Conservation (phyloP, 2,888 invertebrate species). For the Sceliomorpha sp. region DNA sequence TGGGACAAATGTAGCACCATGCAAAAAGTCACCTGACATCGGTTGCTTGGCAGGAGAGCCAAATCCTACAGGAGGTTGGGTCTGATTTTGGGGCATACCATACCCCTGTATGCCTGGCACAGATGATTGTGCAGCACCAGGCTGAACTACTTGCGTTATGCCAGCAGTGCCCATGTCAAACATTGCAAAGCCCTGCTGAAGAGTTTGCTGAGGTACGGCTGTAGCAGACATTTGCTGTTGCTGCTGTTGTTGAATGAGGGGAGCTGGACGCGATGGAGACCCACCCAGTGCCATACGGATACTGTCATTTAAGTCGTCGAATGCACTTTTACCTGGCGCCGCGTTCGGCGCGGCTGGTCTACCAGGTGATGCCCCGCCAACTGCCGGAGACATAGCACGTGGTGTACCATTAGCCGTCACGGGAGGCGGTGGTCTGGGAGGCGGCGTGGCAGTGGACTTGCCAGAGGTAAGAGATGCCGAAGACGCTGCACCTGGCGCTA, state of each 20-base stretch:
- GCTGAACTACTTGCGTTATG: constrained; percentile 46
- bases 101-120: constrained; percentile 64
- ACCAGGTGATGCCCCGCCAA: constrained; percentile 75
- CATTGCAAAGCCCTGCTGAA: constrained; percentile 68
- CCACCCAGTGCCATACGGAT: constrained; percentile 86
- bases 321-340: constrained; percentile 84
- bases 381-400: constrained; percentile 76
- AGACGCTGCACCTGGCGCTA: constrained; percentile 64
- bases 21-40: constrained; percentile 81
- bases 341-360: constrained; percentile 81
- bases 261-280: constrained; percentile 81
- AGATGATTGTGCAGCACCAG: constrained; percentile 64
- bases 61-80: constrained; percentile 76
- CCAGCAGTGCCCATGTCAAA: constrained; percentile 67
- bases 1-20: too few species aligned
- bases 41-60: constrained; percentile 81
- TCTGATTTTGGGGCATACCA: constrained; percentile 73
- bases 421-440: constrained; percentile 80
- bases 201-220: constrained; percentile 60
- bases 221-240: constrained; percentile 58
- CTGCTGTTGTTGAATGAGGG: constrained; percentile 66
- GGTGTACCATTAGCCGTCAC: constrained; percentile 74
- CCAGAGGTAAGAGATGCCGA: constrained; percentile 61
- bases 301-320: constrained; percentile 86
- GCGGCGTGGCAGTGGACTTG: constrained; percentile 78